Base-by-base conservation (phyloP, 2,797 vertebrate species). In the Denticeps clupeoides region DNA sequence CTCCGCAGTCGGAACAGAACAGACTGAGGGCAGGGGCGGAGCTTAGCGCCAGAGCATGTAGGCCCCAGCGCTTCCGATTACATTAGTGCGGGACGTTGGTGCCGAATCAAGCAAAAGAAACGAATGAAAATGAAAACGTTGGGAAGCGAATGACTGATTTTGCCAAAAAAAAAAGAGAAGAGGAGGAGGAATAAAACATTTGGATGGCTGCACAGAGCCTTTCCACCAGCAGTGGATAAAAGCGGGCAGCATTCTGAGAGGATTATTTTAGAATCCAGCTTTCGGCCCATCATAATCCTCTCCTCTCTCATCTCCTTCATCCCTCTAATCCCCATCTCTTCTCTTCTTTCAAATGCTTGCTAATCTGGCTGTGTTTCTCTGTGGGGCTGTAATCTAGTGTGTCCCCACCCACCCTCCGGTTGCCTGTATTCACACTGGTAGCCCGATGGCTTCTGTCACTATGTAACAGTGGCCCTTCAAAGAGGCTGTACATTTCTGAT, bases 211-310 rank as follows among this genome's bases (percentile, higher is more conserved):
- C n/a, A n/a, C n/a, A n/a, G n/a, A n/a, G n/a, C n/a, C n/a, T n/a
- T n/a, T n/a, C 56, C 19, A 31, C 15, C 40, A 27, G 43, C 49
- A 26, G 55, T 32, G 31, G 70, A 72, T 63, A 69, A 78, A 75
- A 55, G 58, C 52, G 61, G 64, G 44, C 50, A 38, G 35, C 65
- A 67, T 66, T 61, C 72, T 64, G 64, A 76, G 68, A 73, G 79
- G 82, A 86, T 85, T 84, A 84, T 81, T 82, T 75, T 72, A 68
- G 69, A 73, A 81, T 80, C 65, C 71, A 55, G 70, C 73, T 78
- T 32, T 32, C 29, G 32, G 29, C 67, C 71, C 59, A 54, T 71
- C 71, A 65, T 86, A 85, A 86, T 82, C 83, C 77, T 66, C 68
- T 70, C 65, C 72, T 56, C 66, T 67, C 73, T 75, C 68, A 69